Percentiles rank a stretch among this genome's conserved stretches.
These are phyloP conservation scores for Aspiorhynchus laticeps DNA, from an alignment of 2,113 vertebrate species.

Conservation along the genomic window DNA sequence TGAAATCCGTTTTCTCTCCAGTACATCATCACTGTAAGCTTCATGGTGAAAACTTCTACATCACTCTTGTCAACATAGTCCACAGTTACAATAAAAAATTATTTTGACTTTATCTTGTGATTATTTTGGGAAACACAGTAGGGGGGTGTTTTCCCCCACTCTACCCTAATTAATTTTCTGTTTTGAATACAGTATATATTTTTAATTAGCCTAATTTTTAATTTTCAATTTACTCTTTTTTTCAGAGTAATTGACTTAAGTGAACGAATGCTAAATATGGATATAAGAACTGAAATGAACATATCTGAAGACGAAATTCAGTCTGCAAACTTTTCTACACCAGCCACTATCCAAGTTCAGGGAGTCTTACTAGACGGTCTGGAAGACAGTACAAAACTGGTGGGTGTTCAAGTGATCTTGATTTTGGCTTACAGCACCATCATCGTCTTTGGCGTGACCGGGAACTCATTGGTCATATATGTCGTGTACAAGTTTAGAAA, in stretches of 20 bases:
- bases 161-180: neutral
- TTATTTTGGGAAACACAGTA: too few species aligned
- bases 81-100: too few species aligned
- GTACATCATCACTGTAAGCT: too few species aligned
- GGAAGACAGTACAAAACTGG: conserved; percentile 87
- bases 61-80: too few species aligned
- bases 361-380: conserved; percentile 70
- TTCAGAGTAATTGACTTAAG: neutral
- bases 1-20: too few species aligned
- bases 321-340: conserved; percentile 30
- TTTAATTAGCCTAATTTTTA: neutral
- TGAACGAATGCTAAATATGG: conserved; percentile 46
- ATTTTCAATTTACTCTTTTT: neutral
- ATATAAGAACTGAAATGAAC: conserved; percentile 41
- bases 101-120: too few species aligned
- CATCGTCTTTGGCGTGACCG: conserved; percentile 90
- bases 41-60: too few species aligned
- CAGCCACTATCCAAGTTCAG: conserved; percentile 15
- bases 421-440: conserved; percentile 94
- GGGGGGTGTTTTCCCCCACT: too few species aligned
- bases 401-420: conserved; percentile 88
- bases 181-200: neutral
- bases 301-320: conserved; percentile 21
- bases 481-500: conserved; percentile 92
- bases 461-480: conserved; percentile 92